Evolutionary conservation across 2,113 vertebrate species (phyloP), one percentile per base, ranked within the genome.

Genomic region (Fukomys damarensis): DNA sequence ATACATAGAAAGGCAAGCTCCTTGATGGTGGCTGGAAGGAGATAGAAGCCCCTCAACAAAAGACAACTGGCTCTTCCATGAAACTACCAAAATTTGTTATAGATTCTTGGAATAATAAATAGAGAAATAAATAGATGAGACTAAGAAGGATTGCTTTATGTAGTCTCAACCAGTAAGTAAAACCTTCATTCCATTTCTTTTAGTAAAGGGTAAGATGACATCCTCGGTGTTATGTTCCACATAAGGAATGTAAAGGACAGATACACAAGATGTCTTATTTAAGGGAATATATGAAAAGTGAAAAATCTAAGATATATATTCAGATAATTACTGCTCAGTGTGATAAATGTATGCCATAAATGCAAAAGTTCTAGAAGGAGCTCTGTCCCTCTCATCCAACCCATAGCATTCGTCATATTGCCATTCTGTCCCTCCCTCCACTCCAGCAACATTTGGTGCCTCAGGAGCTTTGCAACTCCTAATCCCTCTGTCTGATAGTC

Each of bases 1-100:
- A 76, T 41, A 19, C 6, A 10, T 72, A 96, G 54, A 92, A 96
- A 90, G 28, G 38, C 54, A 86, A 86, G 74, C 22, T 90, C 49
- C 52, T 87, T 95, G 86, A 20, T 92, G 63, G 30, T 32, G 65
- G 30, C 20, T 81, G 16, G 63, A 89, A 89, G 28, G 28, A 66
- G 76, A 92, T 88, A 76, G 28, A 91, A 35, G 14, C 20, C 63
- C 17, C 54, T 81, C 12, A 91, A 49, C 30, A 89, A 81, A 90
- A 65, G 22, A 12, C 32, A 88, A 9, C 20, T 68, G 16, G 20
- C 38, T 87, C 3, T 87, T 32, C 52, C 30, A 30, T 30, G 56
- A 90, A 93, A 95, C 56, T 28, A 86, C 2, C n/a, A 38, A 70
- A 79, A 22, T 84, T 96, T 41, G 84, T 49, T 68, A 52, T 11